Conservation (phyloP, 1,140 invertebrate genomes). For the Colletes gigas region DNA sequence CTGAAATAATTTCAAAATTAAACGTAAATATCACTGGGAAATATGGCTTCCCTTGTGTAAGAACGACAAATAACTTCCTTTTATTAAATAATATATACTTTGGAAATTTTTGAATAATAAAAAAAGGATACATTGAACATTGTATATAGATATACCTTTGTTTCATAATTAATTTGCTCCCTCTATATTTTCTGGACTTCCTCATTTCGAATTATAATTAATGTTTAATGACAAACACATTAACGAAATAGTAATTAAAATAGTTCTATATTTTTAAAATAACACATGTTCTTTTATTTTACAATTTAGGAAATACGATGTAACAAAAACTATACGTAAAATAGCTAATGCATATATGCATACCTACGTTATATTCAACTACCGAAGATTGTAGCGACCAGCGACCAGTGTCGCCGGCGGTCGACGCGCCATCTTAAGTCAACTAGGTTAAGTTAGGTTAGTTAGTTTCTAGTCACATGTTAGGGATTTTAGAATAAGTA, state of each 20-base stretch:
- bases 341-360: neutral
- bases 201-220: neutral
- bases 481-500: too few species aligned
- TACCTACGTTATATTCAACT: neutral
- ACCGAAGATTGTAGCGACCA: neutral
- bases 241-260: neutral
- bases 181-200: neutral
- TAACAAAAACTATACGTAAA: neutral
- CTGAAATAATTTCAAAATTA: slow-evolving; percentile 29
- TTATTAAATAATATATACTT: neutral
- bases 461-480: too few species aligned
- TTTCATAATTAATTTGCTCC: neutral
- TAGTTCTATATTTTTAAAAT: neutral
- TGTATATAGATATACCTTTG: neutral
- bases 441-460: too few species aligned
- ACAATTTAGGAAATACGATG: neutral
- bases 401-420: too few species aligned
- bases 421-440: too few species aligned
- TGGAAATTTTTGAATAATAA: neutral
- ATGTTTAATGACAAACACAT: neutral
- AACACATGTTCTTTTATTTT: neutral
- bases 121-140: neutral
- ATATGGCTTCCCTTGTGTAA: slow-evolving; percentile 1
- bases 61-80: neutral
- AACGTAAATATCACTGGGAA: neutral